Percentiles rank a stretch among this genome's conserved stretches.
Evolutionary conservation across 2,888 invertebrate species (phyloP).

Genomic region (Agonopterix subpropinquella): DNA sequence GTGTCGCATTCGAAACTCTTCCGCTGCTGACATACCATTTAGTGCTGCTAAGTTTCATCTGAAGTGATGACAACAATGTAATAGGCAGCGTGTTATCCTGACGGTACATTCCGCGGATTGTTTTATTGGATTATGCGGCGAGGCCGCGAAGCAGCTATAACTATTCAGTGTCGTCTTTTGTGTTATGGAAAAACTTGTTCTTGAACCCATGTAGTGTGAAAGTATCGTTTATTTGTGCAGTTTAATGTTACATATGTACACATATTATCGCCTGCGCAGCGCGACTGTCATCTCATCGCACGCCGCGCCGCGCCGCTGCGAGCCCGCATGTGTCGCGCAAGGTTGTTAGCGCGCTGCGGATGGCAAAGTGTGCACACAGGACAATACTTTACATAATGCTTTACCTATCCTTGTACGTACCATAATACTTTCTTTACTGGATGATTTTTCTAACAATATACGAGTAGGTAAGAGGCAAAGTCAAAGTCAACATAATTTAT

Average conservation of each 20-base stretch:
- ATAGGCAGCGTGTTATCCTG: slow-evolving; percentile 33
- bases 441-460: too few relatives aligned
- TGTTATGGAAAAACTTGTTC: slow-evolving; percentile 77
- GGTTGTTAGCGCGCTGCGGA: slow-evolving; percentile 1
- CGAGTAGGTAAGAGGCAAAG: too few relatives aligned
- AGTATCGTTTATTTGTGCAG: slow-evolving; percentile 74
- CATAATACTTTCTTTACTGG: too few relatives aligned
- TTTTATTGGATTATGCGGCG: slow-evolving; percentile 75
- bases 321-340: slow-evolving; percentile 1
- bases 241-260: slow-evolving; percentile 77
- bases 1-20: too few relatives aligned
- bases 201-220: slow-evolving; percentile 76
- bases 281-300: slow-evolving; percentile 53
- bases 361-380: not conserved
- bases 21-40: too few relatives aligned
- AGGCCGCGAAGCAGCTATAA: slow-evolving; percentile 74
- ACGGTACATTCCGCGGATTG: slow-evolving; percentile 71
- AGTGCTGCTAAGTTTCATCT: not conserved
- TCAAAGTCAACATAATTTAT: too few relatives aligned
- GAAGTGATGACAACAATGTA: slow-evolving; percentile 14
- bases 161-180: slow-evolving; percentile 76
- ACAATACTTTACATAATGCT: not conserved
- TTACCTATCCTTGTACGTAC: too few relatives aligned
- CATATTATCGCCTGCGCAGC: slow-evolving; percentile 66
- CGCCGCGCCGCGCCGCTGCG: slow-evolving; percentile 7